A percentile compares a stretch with the other conserved stretches of the same genome.
These are phyloP conservation scores for Drosophila siamana DNA, from an alignment of 2,888 invertebrate species.

Conservation along the genomic window DNA sequence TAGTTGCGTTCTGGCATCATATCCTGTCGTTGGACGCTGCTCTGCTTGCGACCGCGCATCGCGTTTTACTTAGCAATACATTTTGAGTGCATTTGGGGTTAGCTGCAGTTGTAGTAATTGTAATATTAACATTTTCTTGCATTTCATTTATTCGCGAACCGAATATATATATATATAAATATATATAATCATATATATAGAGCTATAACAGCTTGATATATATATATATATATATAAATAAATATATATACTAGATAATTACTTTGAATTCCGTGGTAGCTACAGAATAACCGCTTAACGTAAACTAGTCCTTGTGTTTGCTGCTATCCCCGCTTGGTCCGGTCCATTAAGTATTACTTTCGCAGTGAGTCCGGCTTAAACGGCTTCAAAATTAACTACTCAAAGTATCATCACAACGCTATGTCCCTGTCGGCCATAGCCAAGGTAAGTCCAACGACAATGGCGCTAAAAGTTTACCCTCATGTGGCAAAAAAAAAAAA, in stretches of 20 bases:
- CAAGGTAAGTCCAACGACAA: constrained; percentile 86
- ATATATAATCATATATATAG: neutral
- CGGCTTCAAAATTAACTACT: constrained; percentile 88
- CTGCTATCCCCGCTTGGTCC: constrained; percentile 18
- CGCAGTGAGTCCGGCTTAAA: constrained; percentile 68
- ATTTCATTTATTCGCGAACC: neutral
- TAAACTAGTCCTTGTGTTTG: neutral
- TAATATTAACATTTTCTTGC: neutral
- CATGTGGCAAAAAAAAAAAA: constrained; percentile 28
- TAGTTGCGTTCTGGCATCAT: constrained; percentile 74
- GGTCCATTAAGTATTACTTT: constrained; percentile 35
- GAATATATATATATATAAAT: neutral
- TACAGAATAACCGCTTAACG: neutral
- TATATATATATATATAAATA: neutral
- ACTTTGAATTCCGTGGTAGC: neutral
- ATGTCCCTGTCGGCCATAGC: constrained; percentile 88
- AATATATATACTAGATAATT: neutral
- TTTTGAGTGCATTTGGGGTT: constrained; percentile 60
- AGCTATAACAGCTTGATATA: neutral
- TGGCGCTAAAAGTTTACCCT: constrained; percentile 52
- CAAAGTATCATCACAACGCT: constrained; percentile 89
- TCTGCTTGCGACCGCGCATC: constrained; percentile 33
- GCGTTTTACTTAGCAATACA: constrained; percentile 53
- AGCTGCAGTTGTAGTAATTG: constrained; percentile 26
- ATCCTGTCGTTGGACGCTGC: constrained; percentile 70